Evolutionary conservation across 2,888 invertebrate species (phyloP), one percentile per base, ranked within the genome.

Genomic region (Tubulanus polymorphus): DNA sequence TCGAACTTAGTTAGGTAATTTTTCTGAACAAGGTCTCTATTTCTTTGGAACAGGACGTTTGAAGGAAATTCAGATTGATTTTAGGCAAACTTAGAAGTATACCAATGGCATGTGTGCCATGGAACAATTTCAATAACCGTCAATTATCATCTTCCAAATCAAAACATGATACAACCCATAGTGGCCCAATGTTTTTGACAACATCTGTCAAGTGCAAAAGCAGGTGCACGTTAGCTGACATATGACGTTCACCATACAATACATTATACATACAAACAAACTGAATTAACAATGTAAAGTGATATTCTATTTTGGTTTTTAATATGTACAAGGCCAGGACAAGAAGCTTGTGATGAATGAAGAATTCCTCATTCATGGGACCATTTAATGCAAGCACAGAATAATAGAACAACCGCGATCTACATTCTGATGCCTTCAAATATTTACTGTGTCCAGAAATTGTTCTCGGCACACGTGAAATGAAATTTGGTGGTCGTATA

Each of bases 61-160:
- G n/a, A n/a, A n/a, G n/a, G n/a, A n/a, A n/a, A n/a, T n/a, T n/a
- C n/a, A n/a, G n/a, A n/a, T n/a, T n/a, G n/a, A n/a, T n/a, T n/a
- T n/a, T n/a, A n/a, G n/a, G n/a, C n/a, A n/a, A n/a, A n/a, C n/a
- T n/a, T n/a, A n/a, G n/a, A n/a, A n/a, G n/a, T n/a, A n/a, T n/a
- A n/a, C n/a, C n/a, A n/a, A n/a, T n/a, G n/a, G n/a, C n/a, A n/a
- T n/a, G n/a, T n/a, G n/a, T n/a, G n/a, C 61, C 55, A 51, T 61
- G 61, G 45, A 61, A 55, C 15, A 58, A 20, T 5, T 48, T 58
- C 12, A 61, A 30, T 26, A 61, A 53, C 37, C 54, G 51, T 3
- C 56, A 58, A 54, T 61, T 56, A 37, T 59, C 15, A 48, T 59
- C 58, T 56, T 61, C 61, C 58, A 60, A 59, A 20, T 57, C 50